These are phyloP conservation scores for Amorpha juglandis DNA, from an alignment of 2,888 invertebrate genomes.

Conservation along the genomic window DNA sequence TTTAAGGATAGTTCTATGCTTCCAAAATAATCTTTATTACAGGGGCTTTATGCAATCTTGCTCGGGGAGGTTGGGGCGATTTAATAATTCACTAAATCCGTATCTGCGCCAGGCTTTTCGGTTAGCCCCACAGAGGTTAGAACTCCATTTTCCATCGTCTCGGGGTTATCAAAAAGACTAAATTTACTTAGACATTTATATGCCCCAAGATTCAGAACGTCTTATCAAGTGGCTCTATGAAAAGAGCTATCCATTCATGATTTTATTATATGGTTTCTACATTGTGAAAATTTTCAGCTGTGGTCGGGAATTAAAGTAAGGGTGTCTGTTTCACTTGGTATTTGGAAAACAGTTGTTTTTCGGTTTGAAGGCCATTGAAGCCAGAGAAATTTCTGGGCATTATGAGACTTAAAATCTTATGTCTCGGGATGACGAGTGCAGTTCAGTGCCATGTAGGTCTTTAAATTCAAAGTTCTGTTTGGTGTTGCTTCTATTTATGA, in stretches of 20 bases:
- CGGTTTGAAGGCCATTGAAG: too few relatives aligned
- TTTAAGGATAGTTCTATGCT: neutral
- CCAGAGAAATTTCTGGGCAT: too few relatives aligned
- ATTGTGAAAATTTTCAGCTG: slow-evolving; percentile 3
- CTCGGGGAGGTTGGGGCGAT: slow-evolving; percentile 6
- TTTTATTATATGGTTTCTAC: slow-evolving; percentile 24
- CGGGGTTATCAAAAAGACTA: slow-evolving; percentile 40
- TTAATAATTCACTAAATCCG: slow-evolving; percentile 25
- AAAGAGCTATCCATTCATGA: slow-evolving; percentile 22
- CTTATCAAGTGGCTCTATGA: slow-evolving; percentile 33
- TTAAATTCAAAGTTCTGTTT: too few relatives aligned
- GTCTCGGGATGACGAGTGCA: too few relatives aligned
- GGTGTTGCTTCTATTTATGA: too few relatives aligned
- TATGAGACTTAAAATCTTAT: too few relatives aligned
- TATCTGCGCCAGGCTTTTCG: slow-evolving; percentile 20
- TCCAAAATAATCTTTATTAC: neutral
- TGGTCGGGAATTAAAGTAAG: neutral
- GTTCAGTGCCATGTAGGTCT: too few relatives aligned
- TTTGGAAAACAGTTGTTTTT: too few relatives aligned
- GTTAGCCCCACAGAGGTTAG: slow-evolving; percentile 30
- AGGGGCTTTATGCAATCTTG: neutral
- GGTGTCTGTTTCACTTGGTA: neutral
- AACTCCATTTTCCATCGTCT: slow-evolving; percentile 40
- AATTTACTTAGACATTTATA: slow-evolving; percentile 43
- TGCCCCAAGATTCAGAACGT: slow-evolving; percentile 32